Conservation (phyloP, 2,113 vertebrate species). For the Eulemur rufifrons region DNA sequence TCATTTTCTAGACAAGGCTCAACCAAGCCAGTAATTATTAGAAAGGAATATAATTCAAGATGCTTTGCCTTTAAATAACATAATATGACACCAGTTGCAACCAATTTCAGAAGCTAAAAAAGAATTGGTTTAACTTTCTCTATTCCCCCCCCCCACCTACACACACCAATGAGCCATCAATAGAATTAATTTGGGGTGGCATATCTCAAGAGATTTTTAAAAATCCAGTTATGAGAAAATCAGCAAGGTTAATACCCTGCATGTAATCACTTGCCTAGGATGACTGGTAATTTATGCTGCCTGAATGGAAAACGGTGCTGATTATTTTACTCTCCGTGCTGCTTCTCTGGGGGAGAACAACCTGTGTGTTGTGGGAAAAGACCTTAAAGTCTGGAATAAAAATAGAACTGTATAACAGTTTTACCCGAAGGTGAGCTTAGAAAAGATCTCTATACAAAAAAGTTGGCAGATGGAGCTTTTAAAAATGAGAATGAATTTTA, state of each 20-base stretch:
- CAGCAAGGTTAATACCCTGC: slow-evolving; percentile 28
- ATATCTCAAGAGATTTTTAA: slow-evolving; percentile 22
- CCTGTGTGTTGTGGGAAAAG: slow-evolving; percentile 7
- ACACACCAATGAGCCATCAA: not conserved
- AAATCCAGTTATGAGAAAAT: slow-evolving; percentile 27
- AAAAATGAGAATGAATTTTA: slow-evolving; percentile 15
- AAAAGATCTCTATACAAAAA: not conserved
- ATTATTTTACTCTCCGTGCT: slow-evolving; percentile 30
- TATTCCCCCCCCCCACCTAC: too few relatives aligned
- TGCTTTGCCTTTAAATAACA: not conserved
- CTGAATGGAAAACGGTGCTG: slow-evolving; percentile 26
- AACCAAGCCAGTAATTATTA: slow-evolving; percentile 17
- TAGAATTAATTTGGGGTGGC: slow-evolving; percentile 40
- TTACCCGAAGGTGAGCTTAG: slow-evolving; percentile 51
- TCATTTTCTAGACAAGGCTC: slow-evolving; percentile 35
- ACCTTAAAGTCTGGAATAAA: slow-evolving; percentile 46
- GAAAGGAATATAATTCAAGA: slow-evolving; percentile 2
- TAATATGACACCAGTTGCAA: slow-evolving; percentile 26
- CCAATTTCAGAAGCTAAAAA: slow-evolving; percentile 43
- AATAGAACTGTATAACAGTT: slow-evolving; percentile 40
- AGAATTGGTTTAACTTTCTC: not conserved
- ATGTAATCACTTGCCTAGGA: slow-evolving; percentile 48
- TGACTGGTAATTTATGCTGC: slow-evolving; percentile 44
- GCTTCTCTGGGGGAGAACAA: not conserved
- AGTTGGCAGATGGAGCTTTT: not conserved